Evolutionary conservation across 2,797 vertebrate species (phyloP).

Genomic region (Mormyrus proboscirostris): DNA sequence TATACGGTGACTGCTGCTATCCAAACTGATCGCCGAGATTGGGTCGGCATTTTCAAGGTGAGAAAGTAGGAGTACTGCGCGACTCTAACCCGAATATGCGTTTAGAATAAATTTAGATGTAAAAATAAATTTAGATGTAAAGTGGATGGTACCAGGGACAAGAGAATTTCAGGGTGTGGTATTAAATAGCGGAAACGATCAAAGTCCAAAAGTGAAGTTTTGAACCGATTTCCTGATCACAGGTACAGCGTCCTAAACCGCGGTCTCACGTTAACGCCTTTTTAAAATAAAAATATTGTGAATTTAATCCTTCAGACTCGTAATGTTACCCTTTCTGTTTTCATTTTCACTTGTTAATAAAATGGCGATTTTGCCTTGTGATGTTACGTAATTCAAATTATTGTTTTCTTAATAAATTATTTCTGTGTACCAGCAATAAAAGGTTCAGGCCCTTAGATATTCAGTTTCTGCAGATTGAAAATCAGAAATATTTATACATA

Average conservation of each 20-base stretch:
- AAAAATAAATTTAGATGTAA: neutral
- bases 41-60: slow-evolving; percentile 90
- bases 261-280: neutral
- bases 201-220: neutral
- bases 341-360: neutral
- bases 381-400: neutral
- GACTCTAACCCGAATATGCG: neutral
- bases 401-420: neutral
- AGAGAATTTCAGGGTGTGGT: neutral
- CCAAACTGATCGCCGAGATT: slow-evolving; percentile 63
- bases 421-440: neutral
- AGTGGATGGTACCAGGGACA: neutral
- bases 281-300: neutral
- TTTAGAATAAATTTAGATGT: neutral
- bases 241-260: neutral
- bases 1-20: slow-evolving; percentile 62
- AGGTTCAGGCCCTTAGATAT: neutral
- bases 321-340: neutral
- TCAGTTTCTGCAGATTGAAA: neutral
- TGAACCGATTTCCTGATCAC: neutral
- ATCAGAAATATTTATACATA: neutral
- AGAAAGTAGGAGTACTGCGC: slow-evolving; percentile 17
- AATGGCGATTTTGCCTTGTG: neutral
- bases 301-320: neutral
- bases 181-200: neutral